Percentiles rank a stretch among this genome's conserved stretches.
Conservation (phyloP, 2,797 vertebrate genomes). For the Momotus momota region DNA sequence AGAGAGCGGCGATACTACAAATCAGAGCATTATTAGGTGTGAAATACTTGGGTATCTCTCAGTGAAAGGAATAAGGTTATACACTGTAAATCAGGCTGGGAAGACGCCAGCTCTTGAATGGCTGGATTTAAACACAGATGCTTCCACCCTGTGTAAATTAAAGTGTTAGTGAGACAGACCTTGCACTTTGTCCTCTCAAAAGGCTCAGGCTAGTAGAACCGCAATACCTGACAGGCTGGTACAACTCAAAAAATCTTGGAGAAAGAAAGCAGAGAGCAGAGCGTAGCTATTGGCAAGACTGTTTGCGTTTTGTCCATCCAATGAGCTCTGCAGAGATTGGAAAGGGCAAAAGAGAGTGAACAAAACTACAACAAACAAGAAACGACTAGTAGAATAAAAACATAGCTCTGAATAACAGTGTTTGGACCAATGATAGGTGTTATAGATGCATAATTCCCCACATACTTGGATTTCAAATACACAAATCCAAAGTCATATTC, state of each 20-base stretch:
- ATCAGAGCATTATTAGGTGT: background rate
- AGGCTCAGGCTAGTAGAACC: background rate
- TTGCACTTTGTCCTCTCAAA: background rate
- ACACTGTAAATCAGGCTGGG: background rate
- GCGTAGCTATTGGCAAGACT: background rate
- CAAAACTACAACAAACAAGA: background rate
- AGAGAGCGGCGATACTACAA: background rate
- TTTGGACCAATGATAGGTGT: background rate
- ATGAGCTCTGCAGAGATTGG: background rate
- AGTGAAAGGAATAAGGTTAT: background rate
- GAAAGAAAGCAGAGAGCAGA: background rate
- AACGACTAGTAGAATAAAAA: background rate
- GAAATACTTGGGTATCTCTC: background rate
- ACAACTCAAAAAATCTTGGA: background rate
- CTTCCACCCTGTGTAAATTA: background rate
- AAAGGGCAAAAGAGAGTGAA: background rate
- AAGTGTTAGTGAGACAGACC: background rate
- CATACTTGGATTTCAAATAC: background rate
- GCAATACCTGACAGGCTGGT: background rate
- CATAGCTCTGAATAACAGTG: background rate
- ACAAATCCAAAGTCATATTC: background rate
- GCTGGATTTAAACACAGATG: background rate
- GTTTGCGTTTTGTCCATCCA: background rate
- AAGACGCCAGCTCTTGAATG: background rate
- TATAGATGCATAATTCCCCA: background rate